Percentiles rank a stretch among this genome's conserved stretches.
Evolutionary conservation across 35 echinoderm and acorn worm genomes (phyloP).

Genomic region (Strongylocentrotus purpuratus): DNA sequence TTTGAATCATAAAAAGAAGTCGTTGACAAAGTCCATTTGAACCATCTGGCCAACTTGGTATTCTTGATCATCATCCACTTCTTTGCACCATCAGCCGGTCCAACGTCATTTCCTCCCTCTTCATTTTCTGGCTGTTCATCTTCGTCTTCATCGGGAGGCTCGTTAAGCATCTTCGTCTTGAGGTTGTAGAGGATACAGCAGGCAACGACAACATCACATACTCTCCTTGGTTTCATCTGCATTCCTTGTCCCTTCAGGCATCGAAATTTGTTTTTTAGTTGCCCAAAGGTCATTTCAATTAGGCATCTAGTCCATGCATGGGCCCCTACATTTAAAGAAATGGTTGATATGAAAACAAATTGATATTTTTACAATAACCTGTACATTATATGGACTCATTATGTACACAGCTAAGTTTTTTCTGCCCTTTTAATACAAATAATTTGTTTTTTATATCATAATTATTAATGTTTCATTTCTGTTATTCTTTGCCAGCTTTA

Average conservation of each 20-base stretch:
- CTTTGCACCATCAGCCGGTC: not conserved
- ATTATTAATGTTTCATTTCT: not conserved
- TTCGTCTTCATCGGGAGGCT: not conserved
- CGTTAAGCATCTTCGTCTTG: too few species aligned
- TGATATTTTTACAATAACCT: not conserved
- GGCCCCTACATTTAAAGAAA: not conserved
- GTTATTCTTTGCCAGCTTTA: too few species aligned
- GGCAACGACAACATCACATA: slow-evolving; percentile 5
- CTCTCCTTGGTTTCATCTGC: slow-evolving; percentile 16
- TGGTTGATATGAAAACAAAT: not conserved
- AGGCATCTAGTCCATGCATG: not conserved
- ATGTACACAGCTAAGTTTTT: not conserved
- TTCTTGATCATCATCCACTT: not conserved
- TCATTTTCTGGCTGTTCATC: not conserved
- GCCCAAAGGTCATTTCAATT: slow-evolving; percentile 45
- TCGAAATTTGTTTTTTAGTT: slow-evolving; percentile 1
- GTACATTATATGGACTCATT: not conserved
- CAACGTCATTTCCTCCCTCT: not conserved
- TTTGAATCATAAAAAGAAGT: slow-evolving; percentile 1
- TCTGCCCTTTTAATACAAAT: not conserved
- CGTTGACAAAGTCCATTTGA: slow-evolving; percentile 13
- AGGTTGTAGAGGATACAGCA: not conserved
- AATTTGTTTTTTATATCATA: not conserved
- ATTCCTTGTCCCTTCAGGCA: slow-evolving; percentile 20
- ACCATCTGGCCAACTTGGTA: slow-evolving; percentile 30